phyloP scores from a whole-genome alignment of 2,113 vertebrate genomes.

The Gasterosteus nipponicus region DNA sequence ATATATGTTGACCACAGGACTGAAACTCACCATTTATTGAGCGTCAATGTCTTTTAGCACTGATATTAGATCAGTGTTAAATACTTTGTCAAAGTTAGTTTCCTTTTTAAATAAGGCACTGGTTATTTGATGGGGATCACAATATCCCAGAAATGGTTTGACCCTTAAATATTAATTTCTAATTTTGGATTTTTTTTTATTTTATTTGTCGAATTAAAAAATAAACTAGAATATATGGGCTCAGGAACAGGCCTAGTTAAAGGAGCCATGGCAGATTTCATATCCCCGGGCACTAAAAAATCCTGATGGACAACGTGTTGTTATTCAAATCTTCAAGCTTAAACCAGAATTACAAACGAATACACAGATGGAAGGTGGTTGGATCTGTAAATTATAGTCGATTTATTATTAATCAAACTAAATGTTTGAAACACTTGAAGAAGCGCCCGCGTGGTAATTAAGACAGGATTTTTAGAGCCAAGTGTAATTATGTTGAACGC shows the following conservation, averaged over 20 bases:
- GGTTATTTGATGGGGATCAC: not conserved
- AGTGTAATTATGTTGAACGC: slow-evolving; percentile 27
- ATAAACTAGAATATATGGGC: not conserved
- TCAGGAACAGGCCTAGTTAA: not conserved
- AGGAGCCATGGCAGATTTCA: not conserved
- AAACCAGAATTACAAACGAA: not conserved
- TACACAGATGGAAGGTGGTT: not conserved
- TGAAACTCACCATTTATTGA: slow-evolving; percentile 23
- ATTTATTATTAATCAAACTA: slow-evolving; percentile 19
- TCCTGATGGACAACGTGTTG: not conserved
- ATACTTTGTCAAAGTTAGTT: not conserved
- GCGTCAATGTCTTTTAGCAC: not conserved
- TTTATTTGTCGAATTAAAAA: not conserved
- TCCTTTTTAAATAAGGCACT: not conserved
- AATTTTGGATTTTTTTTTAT: not conserved
- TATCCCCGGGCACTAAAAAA: not conserved
- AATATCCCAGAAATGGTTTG: not conserved
- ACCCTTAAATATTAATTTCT: not conserved
- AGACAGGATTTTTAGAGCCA: slow-evolving; percentile 10
- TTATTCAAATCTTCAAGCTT: not conserved
- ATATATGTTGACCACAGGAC: slow-evolving; percentile 60
- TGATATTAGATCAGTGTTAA: not conserved
- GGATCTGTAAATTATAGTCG: not conserved
- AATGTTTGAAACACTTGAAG: slow-evolving; percentile 15
- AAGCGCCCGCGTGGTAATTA: slow-evolving; percentile 22